Percentiles rank a stretch among this genome's conserved stretches.
These are phyloP conservation scores for Augiades crinisus DNA, from an alignment of 2,888 invertebrate genomes.

Conservation along the genomic window DNA sequence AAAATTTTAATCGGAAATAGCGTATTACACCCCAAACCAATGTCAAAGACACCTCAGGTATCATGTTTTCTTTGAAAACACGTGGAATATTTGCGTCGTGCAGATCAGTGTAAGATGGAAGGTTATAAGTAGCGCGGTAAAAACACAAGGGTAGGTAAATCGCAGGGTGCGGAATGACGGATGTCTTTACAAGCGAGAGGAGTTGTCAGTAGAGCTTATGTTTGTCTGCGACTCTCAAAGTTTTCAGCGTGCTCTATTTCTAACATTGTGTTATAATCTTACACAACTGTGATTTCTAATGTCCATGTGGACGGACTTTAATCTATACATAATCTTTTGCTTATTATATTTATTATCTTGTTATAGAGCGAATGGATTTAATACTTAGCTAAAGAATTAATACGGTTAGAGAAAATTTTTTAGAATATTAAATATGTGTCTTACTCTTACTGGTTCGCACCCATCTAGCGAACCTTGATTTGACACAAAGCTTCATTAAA, in stretches of 20 bases:
- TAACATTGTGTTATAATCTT: neutral
- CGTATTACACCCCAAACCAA: conserved; percentile 57
- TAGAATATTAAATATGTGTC: no score
- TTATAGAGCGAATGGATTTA: no score
- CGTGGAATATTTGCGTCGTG: conserved; percentile 4
- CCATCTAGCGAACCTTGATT: no score
- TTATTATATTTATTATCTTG: no score
- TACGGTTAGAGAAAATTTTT: no score
- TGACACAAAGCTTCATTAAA: no score
- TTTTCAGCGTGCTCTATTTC: conserved; percentile 41
- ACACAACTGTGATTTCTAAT: no score
- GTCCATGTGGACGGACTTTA: no score
- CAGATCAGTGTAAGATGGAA: conserved; percentile 42
- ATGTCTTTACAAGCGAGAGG: conserved; percentile 74
- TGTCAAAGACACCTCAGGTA: conserved; percentile 3
- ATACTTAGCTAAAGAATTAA: no score
- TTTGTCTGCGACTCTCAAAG: conserved; percentile 44
- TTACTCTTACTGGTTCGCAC: no score
- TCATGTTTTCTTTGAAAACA: conserved; percentile 23
- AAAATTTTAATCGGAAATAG: conserved; percentile 64
- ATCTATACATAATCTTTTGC: no score
- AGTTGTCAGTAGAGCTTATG: conserved; percentile 60
- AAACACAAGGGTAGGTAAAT: conserved; percentile 59
- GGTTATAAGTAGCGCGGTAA: conserved; percentile 48
- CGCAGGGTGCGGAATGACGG: conserved; percentile 67